These are phyloP conservation scores for Puma concolor DNA, from an alignment of 2,113 vertebrate genomes.

Conservation along the genomic window DNA sequence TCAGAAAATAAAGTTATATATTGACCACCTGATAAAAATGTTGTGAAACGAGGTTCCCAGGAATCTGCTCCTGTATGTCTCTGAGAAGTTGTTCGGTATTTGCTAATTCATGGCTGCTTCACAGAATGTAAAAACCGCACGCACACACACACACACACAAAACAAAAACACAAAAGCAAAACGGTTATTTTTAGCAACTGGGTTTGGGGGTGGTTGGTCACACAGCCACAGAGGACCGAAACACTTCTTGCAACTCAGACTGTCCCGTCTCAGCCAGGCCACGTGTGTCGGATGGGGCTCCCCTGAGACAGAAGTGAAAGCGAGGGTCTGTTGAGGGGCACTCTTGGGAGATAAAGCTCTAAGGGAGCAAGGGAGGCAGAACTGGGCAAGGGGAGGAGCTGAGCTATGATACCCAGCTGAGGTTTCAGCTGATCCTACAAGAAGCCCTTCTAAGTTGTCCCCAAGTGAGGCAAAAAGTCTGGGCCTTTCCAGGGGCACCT, in stretches of 20 bases:
- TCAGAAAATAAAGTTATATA: background rate
- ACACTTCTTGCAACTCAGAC: background rate
- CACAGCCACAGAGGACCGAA: background rate
- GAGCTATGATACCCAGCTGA: background rate
- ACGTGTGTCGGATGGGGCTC: background rate
- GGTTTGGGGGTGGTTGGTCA: background rate
- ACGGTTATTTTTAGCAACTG: background rate
- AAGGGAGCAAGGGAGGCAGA: background rate
- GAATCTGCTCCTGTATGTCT: background rate
- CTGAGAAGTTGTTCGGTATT: background rate
- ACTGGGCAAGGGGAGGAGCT: background rate
- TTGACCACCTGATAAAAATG: background rate
- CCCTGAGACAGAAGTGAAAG: background rate
- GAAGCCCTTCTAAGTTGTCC: background rate
- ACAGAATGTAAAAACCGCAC: background rate
- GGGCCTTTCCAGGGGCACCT: too few species aligned
- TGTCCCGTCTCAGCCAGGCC: too few species aligned
- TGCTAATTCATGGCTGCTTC: background rate
- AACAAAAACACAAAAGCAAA: too few species aligned
- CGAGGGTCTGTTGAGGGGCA: background rate
- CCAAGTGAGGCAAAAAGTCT: background rate
- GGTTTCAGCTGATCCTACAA: background rate
- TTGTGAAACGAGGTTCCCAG: background rate
- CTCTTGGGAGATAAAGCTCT: background rate
- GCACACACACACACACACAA: too few species aligned